Evolutionary conservation across 2,888 invertebrate species (phyloP).

Genomic region (Cosmorhoe ocellata): DNA sequence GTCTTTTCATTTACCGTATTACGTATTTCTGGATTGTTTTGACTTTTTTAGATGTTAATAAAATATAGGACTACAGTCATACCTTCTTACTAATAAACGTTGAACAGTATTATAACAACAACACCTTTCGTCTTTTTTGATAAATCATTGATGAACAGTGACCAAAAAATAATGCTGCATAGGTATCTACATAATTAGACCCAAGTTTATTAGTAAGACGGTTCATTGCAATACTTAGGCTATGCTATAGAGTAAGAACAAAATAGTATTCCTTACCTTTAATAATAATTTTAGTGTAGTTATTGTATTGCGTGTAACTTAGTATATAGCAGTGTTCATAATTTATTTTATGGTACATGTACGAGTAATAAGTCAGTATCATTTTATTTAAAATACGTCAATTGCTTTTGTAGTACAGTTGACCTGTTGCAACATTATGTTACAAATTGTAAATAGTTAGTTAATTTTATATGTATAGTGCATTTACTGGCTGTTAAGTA

Average conservation of each 20-base stretch:
- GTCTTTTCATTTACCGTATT: not conserved
- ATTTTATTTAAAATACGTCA: conserved; percentile 2
- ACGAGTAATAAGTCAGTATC: no score
- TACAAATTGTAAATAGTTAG: conserved; percentile 78
- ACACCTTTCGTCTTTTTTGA: not conserved
- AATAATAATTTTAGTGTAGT: conserved; percentile 35
- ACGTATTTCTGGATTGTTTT: conserved; percentile 12
- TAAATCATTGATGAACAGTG: not conserved
- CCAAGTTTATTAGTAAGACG: conserved; percentile 6
- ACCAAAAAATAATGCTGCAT: no score
- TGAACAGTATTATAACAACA: not conserved
- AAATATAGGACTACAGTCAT: not conserved
- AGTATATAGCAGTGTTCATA: conserved; percentile 58
- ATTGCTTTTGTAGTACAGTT: not conserved
- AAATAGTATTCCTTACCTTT: conserved; percentile 65
- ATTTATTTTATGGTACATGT: conserved; percentile 64
- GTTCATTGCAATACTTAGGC: conserved; percentile 46
- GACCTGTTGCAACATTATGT: not conserved
- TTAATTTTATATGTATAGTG: conserved; percentile 70
- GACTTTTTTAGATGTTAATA: conserved; percentile 45
- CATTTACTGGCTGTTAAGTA: conserved; percentile 77
- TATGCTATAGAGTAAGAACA: conserved; percentile 56
- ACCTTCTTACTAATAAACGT: not conserved
- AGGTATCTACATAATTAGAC: no score
- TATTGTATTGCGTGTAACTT: conserved; percentile 45